Conservation (phyloP, 2,113 vertebrate genomes). For the cat (Felis catus) region F.catus_Fca126_mat1.0 CM031416.1:132070501-132071000, state of each 20-base stretch:
- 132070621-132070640: conserved; percentile 39
- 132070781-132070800: background rate
- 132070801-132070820: background rate
- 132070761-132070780: background rate
- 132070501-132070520: conserved; percentile 41
- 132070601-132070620: background rate
- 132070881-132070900: background rate
- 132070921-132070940: conserved; percentile 44
- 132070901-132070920: conserved; percentile 58
- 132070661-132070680: background rate
- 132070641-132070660: conserved; percentile 19
- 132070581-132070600: conserved; percentile 1
- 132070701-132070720: conserved; percentile 38
- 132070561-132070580: conserved; percentile 25
- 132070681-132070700: background rate
- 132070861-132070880: background rate
- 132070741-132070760: conserved; percentile 34
- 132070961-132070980: conserved; percentile 65
- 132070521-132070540: conserved; percentile 31
- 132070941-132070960: conserved; percentile 21
- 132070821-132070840: background rate
- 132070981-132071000: conserved; percentile 59
- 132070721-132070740: conserved; percentile 4
- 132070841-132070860: background rate
- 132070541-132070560: conserved; percentile 20